These are phyloP conservation scores for Rhabdomys dilectus DNA, from an alignment of 2,113 vertebrate species.

Conservation along the genomic window DNA sequence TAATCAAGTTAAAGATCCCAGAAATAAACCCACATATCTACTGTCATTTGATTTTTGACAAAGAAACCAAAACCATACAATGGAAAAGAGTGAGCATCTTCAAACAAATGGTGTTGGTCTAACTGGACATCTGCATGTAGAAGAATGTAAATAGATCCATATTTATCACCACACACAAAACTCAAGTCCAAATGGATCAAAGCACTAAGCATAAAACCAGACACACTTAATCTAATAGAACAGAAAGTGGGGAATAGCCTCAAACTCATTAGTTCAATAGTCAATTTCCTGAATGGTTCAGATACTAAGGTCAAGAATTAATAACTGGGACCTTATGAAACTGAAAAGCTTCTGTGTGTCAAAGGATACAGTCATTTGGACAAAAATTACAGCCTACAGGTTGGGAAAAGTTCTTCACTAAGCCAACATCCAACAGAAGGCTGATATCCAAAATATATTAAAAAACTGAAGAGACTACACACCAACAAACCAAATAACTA, in stretches of 20 bases:
- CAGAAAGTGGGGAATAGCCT: background rate
- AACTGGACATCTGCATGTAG: background rate
- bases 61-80: background rate
- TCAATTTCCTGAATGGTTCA: background rate
- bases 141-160: background rate
- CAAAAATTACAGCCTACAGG: background rate
- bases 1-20: background rate
- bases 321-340: background rate
- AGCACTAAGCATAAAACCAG: background rate
- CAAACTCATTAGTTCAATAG: background rate
- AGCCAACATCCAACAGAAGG: background rate
- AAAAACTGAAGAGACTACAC: background rate
- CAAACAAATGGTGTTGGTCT: background rate
- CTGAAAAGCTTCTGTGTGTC: background rate
- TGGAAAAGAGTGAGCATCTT: background rate
- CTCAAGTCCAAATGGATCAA: background rate
- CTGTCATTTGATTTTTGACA: background rate
- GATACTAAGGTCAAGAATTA: background rate
- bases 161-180: background rate
- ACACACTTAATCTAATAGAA: background rate
- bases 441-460: no score
- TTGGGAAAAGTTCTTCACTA: background rate
- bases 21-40: background rate
- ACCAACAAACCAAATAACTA: background rate
- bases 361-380: background rate